Evolutionary conservation across 2,113 vertebrate genomes (phyloP), one percentile per base, ranked within the genome.

Genomic region (Crotalus viridis): DNA sequence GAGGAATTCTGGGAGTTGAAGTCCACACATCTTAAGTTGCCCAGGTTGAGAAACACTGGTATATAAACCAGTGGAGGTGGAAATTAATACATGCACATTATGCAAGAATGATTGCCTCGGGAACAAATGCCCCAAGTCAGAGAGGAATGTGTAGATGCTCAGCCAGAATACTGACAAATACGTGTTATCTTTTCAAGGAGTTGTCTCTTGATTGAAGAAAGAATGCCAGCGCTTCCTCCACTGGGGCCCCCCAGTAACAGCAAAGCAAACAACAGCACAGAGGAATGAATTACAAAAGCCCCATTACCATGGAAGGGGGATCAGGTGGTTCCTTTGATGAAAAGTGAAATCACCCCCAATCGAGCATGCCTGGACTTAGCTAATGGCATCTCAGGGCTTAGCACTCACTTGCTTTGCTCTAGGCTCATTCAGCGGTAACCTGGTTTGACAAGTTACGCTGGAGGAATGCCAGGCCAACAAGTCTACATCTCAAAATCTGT

Each of bases 231-330:
- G 51, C 92, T 97, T 96, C 94, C 91, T 96, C 93, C 95, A 89
- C 90, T 90, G 90, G 95, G 93, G 12, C 12, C 64, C 56, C 89
- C 94, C 94, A 94, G 98, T 98, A 98, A 98, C 98, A 51, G 48
- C 98, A 98, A 97, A 98, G 96, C 97, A 98, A 98, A 98, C 94
- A 98, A 93, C 94, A 94, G 90, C 96, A 94, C 39, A 56, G 94
- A 95, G 95, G 95, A 97, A 97, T 89, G 88, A 97, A 93, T 91
- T 93, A 94, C 19, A 19, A 94, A 97, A 97, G 33, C 94, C 88
- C 95, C 95, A 93, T 93, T 97, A 95, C 96, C 95, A 93, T 91
- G 94, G 94, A 93, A 91, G 95, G 95, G 97, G 91, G 94, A 96
- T 98, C 96, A 96, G 96, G 91, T 96, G 94, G 88, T 95, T 96